Percentiles rank a stretch among this genome's conserved stretches.
Evolutionary conservation across 2,797 vertebrate genomes (phyloP).

Genomic region (Acanthis flammea): DNA sequence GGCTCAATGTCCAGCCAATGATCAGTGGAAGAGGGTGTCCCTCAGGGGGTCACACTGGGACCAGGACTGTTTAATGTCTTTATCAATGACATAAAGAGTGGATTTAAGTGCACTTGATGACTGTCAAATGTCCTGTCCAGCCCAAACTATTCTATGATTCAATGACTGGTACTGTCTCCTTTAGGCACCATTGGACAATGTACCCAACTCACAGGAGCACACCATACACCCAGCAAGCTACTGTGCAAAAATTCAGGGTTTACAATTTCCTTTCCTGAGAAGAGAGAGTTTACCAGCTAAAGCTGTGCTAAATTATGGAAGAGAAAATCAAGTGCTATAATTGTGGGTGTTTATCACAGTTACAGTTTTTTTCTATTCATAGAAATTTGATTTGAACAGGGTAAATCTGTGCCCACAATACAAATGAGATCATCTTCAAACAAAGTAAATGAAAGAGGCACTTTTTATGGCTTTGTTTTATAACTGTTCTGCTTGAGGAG

Average conservation of each 20-base stretch:
- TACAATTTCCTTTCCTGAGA: background rate
- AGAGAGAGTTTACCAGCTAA: background rate
- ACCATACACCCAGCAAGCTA: background rate
- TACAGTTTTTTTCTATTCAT: conserved; percentile 51
- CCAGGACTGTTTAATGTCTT: background rate
- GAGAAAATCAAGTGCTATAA: conserved; percentile 59
- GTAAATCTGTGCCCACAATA: conserved; percentile 49
- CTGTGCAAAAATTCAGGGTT: background rate
- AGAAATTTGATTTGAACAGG: conserved; percentile 50
- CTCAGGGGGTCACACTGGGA: background rate
- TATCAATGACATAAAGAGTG: background rate
- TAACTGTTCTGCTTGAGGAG: background rate
- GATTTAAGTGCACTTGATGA: background rate
- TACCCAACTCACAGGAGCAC: background rate
- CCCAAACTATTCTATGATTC: background rate
- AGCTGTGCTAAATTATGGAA: conserved; percentile 57
- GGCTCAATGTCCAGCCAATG: fast-evolving
- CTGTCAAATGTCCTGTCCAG: background rate
- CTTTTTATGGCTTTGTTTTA: conserved; percentile 43
- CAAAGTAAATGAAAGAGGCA: conserved; percentile 15
- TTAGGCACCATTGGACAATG: background rate
- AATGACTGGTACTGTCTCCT: background rate
- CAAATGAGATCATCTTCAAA: conserved; percentile 54
- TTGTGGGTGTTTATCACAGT: conserved; percentile 65
- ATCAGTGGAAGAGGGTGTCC: background rate